phyloP scores from a whole-genome alignment of 2,797 vertebrate species.

The Falco columbarius region DNA sequence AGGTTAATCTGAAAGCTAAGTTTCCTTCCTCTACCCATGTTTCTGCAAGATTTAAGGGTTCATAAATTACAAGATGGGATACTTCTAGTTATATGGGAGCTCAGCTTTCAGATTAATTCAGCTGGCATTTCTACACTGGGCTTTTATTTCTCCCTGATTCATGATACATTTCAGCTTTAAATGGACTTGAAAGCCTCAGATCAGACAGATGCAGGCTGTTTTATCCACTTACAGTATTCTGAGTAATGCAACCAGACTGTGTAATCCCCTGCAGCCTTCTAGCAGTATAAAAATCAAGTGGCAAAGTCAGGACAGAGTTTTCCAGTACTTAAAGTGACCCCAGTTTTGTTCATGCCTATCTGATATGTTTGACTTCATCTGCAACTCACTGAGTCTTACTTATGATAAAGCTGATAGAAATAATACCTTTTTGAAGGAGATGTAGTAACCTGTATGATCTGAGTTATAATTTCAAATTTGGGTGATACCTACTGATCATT shows the following conservation, averaged over 20 bases:
- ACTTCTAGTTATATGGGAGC: not conserved
- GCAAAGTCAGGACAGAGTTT: not conserved
- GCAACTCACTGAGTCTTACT: not conserved
- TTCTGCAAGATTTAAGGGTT: not conserved
- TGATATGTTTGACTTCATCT: not conserved
- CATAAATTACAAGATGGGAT: not conserved
- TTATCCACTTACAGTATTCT: not conserved
- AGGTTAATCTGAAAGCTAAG: not conserved
- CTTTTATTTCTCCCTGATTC: not conserved
- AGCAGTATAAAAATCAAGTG: not conserved
- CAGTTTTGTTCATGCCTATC: not conserved
- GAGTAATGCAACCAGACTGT: not conserved
- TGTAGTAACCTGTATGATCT: not conserved
- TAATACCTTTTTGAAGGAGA: not conserved
- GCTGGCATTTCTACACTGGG: not conserved
- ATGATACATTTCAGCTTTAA: not conserved
- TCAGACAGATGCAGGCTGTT: not conserved
- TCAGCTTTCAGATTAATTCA: not conserved
- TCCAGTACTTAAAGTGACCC: not conserved
- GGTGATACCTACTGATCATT: not conserved
- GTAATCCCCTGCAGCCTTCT: not conserved
- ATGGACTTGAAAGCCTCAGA: not conserved
- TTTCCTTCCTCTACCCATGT: not conserved
- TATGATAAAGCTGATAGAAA: not conserved
- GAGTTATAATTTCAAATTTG: not conserved